These are phyloP conservation scores for Diabrotica balteata DNA, from an alignment of 2,888 invertebrate species.

Conservation along the genomic window DNA sequence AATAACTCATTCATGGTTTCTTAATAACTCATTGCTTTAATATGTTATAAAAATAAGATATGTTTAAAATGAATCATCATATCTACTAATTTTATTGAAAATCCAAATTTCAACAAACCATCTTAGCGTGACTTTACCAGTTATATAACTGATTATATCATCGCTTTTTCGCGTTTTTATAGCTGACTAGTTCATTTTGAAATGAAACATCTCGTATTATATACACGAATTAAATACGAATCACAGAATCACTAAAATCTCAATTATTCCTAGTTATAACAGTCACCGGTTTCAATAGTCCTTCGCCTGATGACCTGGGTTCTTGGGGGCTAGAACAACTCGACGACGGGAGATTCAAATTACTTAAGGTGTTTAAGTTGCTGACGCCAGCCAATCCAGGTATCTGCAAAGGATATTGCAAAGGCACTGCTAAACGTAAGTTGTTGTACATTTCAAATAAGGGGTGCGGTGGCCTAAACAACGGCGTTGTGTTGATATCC, in stretches of 20 bases:
- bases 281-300: constrained; percentile 59
- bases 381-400: constrained; percentile 33
- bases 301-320: constrained; percentile 41
- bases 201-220: constrained; percentile 5
- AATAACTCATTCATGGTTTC: too few species aligned
- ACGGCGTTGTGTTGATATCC: constrained; percentile 30
- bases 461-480: constrained; percentile 45
- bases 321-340: constrained; percentile 39
- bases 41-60: too few species aligned
- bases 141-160: too few species aligned
- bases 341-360: constrained; percentile 27
- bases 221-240: not conserved
- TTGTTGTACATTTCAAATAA: constrained; percentile 50
- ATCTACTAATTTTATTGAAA: too few species aligned
- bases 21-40: too few species aligned
- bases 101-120: too few species aligned
- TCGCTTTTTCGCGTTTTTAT: too few species aligned
- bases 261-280: constrained; percentile 52
- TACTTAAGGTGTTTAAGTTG: constrained; percentile 7
- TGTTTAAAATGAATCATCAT: too few species aligned
- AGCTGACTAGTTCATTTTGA: too few species aligned
- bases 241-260: constrained; percentile 18
- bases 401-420: constrained; percentile 49
- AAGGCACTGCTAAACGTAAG: constrained; percentile 45
- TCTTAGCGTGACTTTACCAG: too few species aligned